Base-by-base conservation (phyloP, 1,140 invertebrate genomes). In the Hyposmocoma kahamanoa region DNA sequence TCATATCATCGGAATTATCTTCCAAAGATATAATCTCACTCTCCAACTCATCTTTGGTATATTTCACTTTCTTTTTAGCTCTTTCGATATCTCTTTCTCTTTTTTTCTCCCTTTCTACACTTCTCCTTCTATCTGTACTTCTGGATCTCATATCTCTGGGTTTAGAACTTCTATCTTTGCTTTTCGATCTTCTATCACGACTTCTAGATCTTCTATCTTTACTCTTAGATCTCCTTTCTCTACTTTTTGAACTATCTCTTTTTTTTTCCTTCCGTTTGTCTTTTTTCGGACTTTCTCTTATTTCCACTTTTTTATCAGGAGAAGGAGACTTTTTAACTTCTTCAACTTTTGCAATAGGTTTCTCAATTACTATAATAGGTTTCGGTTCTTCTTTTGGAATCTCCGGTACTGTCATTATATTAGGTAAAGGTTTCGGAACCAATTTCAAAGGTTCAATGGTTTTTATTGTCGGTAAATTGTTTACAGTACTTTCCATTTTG, bases 1-100 rank as follows among this genome's bases (percentile, higher is more conserved):
- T 83, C 47, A 83, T 59, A 38, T 83, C 82, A 61, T 83, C 78
- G 6, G 73, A 73, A 62, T 81, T 81, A 46, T 85, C 82, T 21
- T 75, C 77, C n/a, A 85, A 42, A 0, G 74, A 76, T 43, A 85
- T 85, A 24, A 85, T 71, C 44, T 82, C 82, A 22, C 42, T 66
- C 22, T 72, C 71, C n/a, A 69, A 20, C 2, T 67, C 63, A 3
- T 75, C 66, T 38, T 64, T 69, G 34, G 22, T 55, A 4, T 48
- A 22, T 34, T 64, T 72, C 20, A 26, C 54, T 43, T 50, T 72
- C 59, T 68, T 82, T 50, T 48, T 38, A 30, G 17, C 30, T 9
- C 45, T 32, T 42, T 67, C 22, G 11, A 4, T 65, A 59, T 41
- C 20, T 47, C 50, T 43, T 38, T 53, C 49, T 58, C 56, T 59